Evolutionary conservation across 2,888 invertebrate genomes (phyloP), one percentile per base, ranked within the genome.

Genomic region (Euphydryas editha): DNA sequence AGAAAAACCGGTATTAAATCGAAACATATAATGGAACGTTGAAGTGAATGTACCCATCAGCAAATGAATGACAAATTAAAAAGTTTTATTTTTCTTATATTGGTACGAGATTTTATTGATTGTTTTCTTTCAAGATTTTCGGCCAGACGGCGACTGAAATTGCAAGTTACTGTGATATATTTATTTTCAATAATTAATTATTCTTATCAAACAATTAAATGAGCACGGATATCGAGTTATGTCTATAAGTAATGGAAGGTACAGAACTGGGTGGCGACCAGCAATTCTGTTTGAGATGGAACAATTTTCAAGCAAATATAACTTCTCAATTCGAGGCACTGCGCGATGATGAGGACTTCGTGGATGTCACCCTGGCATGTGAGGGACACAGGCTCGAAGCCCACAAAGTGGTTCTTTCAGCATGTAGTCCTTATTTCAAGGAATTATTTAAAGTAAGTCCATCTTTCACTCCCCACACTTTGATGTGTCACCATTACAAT

Each of bases 201-300:
- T 91, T 92, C 88, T 92, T 92, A 90, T 92, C 91, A 92, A 90
- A 84, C 86, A 91, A 91, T 92, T 93, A 92, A 92, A 93, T 93
- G 93, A 92, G 90, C 91, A 91, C 89, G 92, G 90, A 90, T 90
- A 92, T 88, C 90, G 86, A 93, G 92, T 93, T 92, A 93, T 93
- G 93, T 93, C 87, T 92, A 92, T 93, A 91, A 93, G 93, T 93
- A 93, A 93, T 93, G 93, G 93, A 93, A 93, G 93, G 93, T 89
- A 89, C 93, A 91, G 93, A 93, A 92, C 92, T 93, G 91, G 93
- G 92, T 87, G 94, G 94, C 88, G 96, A 96, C 93, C 97, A 97
- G 94, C 96, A 96, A 93, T 97, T 96, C 93, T 97, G 97, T 94
- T 94, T 97, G 92, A 95, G 96, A 93, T 97, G 97, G 97, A 97